Conservation (phyloP, 2,888 invertebrate species). For the Baronia brevicornis region DNA sequence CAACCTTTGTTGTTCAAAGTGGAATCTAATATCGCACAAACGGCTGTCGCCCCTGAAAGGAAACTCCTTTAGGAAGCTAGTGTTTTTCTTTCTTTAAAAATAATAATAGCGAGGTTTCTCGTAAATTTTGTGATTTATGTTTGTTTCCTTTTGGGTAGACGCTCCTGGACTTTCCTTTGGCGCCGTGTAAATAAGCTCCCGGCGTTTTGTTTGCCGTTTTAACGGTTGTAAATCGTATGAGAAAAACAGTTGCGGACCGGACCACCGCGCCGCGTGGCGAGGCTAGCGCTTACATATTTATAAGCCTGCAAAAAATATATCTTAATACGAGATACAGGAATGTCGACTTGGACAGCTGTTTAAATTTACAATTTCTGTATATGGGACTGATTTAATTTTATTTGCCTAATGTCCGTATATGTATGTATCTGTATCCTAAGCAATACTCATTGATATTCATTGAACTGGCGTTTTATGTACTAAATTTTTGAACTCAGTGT, state of each 20-base stretch:
- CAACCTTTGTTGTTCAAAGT: conserved; percentile 40
- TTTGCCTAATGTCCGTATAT: too few relatives aligned
- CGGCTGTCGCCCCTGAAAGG: conserved; percentile 30
- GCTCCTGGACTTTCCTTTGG: conserved; percentile 58
- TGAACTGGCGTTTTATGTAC: too few relatives aligned
- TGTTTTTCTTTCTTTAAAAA: conserved; percentile 47
- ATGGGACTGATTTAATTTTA: too few relatives aligned
- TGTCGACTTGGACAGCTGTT: conserved; percentile 9
- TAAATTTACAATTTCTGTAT: conserved; percentile 12
- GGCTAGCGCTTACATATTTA: conserved; percentile 41
- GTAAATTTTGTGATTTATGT: conserved; percentile 64
- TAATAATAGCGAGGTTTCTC: conserved; percentile 54
- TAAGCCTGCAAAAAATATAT: conserved; percentile 20
- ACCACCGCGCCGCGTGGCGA: conserved; percentile 27
- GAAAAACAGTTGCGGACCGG: conserved; percentile 37
- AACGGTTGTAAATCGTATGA: conserved; percentile 55
- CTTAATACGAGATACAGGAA: conserved; percentile 11
- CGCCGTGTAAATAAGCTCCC: conserved; percentile 61
- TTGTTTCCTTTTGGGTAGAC: conserved; percentile 52
- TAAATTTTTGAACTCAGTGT: too few relatives aligned
- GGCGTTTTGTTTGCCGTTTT: conserved; percentile 58
- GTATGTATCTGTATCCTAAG: too few relatives aligned
- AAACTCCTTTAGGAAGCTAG: conserved; percentile 28
- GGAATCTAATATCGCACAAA: conserved; percentile 25
- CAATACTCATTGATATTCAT: too few relatives aligned